These are phyloP conservation scores for Pavo muticus DNA, from an alignment of 2,113 vertebrate species.

Conservation along the genomic window DNA sequence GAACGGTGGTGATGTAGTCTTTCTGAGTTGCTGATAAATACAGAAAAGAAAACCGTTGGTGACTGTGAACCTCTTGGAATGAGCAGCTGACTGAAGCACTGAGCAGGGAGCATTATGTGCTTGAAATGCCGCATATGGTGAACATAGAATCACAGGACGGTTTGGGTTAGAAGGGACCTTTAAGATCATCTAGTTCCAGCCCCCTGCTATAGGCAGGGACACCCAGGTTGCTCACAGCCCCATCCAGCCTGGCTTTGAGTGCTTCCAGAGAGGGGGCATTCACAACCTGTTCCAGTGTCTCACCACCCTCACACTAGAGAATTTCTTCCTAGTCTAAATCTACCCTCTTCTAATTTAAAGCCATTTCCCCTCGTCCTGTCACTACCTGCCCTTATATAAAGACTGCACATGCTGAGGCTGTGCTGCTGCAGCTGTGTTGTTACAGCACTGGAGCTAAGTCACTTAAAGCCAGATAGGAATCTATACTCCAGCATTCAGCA, in stretches of 20 bases:
- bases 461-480: background rate
- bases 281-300: no score
- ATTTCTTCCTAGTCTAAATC: no score
- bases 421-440: background rate
- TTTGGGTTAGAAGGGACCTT: no score
- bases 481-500: background rate
- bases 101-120: background rate
- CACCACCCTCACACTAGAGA: no score
- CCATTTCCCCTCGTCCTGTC: no score
- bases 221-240: no score
- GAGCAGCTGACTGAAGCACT: background rate
- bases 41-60: background rate
- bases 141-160: background rate
- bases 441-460: background rate
- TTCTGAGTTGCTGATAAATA: background rate
- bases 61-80: background rate
- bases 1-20: background rate
- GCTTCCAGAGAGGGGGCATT: no score
- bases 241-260: no score
- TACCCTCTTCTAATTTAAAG: no score
- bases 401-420: background rate
- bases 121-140: background rate
- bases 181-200: no score
- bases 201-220: no score
- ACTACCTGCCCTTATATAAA: no score